Conservation (phyloP, 2,888 invertebrate genomes). For the Harpagoxenus sublaevis region DNA sequence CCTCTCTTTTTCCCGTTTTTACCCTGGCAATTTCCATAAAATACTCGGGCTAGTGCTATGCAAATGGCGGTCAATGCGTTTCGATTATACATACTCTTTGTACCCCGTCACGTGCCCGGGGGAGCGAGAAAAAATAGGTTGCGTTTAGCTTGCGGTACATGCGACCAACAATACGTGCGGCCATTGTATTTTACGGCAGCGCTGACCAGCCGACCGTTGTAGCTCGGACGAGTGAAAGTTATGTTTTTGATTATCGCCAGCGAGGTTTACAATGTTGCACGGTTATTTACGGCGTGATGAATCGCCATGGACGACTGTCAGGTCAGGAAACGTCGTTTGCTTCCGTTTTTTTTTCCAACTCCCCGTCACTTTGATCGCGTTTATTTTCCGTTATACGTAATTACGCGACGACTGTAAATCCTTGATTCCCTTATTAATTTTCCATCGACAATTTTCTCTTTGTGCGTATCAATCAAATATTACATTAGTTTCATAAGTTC, state of each 20-base stretch:
- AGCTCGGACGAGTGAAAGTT: conserved; percentile 50
- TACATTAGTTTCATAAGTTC: not conserved
- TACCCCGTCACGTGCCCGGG: conserved; percentile 35
- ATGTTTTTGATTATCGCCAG: conserved; percentile 54
- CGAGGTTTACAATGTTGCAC: conserved; percentile 49
- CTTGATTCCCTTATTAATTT: conserved; percentile 25
- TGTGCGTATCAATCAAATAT: conserved; percentile 3
- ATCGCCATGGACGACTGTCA: conserved; percentile 16
- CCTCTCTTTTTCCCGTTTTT: conserved; percentile 5
- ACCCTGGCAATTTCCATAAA: conserved; percentile 51
- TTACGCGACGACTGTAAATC: conserved; percentile 17
- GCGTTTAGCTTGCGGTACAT: conserved; percentile 54
- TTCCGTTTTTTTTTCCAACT: conserved; percentile 17
- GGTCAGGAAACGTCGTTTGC: conserved; percentile 24
- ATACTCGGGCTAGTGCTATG: conserved; percentile 41
- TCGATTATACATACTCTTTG: conserved; percentile 53
- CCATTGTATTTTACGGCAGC: conserved; percentile 46
- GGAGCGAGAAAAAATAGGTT: conserved; percentile 52
- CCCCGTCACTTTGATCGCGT: not conserved
- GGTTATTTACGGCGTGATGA: conserved; percentile 46
- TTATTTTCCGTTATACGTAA: not conserved
- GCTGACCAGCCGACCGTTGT: conserved; percentile 12
- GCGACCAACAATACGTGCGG: conserved; percentile 48
- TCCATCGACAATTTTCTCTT: not conserved
- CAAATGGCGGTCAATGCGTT: conserved; percentile 56